phyloP scores from a whole-genome alignment of 2,888 invertebrate genomes.

The Nymphalis polychloros region DNA sequence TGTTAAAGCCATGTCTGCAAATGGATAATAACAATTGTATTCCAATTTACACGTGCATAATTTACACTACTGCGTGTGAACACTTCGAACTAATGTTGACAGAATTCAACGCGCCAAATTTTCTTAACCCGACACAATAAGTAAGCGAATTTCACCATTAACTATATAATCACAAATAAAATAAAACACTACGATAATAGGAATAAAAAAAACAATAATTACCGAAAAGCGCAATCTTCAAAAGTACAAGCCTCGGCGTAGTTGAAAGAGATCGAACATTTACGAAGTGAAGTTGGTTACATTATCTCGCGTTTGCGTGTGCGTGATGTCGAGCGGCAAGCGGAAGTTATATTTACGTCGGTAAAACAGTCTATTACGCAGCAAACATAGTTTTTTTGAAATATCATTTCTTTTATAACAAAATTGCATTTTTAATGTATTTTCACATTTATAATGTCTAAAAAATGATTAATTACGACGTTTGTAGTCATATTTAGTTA shows the following conservation, averaged over 20 bases:
- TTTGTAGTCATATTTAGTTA: background rate
- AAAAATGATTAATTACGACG: background rate
- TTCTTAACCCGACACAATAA: constrained; percentile 54
- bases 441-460: background rate
- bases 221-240: constrained; percentile 76
- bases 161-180: constrained; percentile 46
- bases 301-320: constrained; percentile 62
- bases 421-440: background rate
- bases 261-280: constrained; percentile 79
- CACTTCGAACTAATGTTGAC: constrained; percentile 72
- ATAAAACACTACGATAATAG: constrained; percentile 46
- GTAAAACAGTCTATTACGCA: constrained; percentile 73
- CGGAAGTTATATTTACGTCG: constrained; percentile 64
- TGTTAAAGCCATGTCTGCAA: constrained; percentile 83
- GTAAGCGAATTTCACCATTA: constrained; percentile 51
- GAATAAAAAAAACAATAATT: constrained; percentile 69
- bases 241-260: constrained; percentile 77
- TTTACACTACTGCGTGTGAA: constrained; percentile 62
- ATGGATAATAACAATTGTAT: constrained; percentile 61
- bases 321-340: constrained; percentile 76
- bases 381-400: constrained; percentile 44
- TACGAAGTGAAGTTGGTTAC: constrained; percentile 73
- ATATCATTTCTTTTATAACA: background rate
- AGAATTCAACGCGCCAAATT: constrained; percentile 76
- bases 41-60: constrained; percentile 75